Conservation (phyloP, 2,888 invertebrate genomes). For the Cerceris ruficornis region DNA sequence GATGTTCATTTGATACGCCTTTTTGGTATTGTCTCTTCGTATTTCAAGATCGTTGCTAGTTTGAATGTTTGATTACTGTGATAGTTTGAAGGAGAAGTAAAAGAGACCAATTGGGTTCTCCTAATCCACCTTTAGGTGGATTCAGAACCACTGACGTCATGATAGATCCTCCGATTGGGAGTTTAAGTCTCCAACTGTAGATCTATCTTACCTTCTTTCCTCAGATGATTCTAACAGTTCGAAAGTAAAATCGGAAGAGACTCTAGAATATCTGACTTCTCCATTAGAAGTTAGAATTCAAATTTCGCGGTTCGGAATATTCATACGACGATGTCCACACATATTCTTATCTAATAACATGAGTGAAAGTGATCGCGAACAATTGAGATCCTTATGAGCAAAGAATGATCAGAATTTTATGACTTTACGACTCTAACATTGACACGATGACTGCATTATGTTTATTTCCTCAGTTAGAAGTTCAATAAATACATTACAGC, state of each 20-base stretch:
- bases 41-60: background rate
- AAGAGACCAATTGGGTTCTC: too few species aligned
- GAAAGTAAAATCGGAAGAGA: too few species aligned
- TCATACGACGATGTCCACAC: background rate
- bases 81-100: too few species aligned
- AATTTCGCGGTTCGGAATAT: too few species aligned
- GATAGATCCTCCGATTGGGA: too few species aligned
- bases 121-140: too few species aligned
- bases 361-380: constrained; percentile 40
- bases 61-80: background rate
- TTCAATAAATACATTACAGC: constrained; percentile 18
- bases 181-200: too few species aligned
- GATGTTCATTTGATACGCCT: constrained; percentile 10
- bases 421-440: constrained; percentile 11
- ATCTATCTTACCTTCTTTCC: too few species aligned
- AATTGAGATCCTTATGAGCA: constrained; percentile 16
- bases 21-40: background rate
- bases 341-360: background rate
- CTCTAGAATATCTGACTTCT: too few species aligned
- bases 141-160: too few species aligned
- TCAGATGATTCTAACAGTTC: too few species aligned
- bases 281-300: too few species aligned
- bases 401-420: constrained; percentile 8
- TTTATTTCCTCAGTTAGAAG: background rate
- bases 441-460: constrained; percentile 11